Base-by-base conservation (phyloP, 92 coral and sea anemone species). In the Zoanthus sociatus region DNA sequence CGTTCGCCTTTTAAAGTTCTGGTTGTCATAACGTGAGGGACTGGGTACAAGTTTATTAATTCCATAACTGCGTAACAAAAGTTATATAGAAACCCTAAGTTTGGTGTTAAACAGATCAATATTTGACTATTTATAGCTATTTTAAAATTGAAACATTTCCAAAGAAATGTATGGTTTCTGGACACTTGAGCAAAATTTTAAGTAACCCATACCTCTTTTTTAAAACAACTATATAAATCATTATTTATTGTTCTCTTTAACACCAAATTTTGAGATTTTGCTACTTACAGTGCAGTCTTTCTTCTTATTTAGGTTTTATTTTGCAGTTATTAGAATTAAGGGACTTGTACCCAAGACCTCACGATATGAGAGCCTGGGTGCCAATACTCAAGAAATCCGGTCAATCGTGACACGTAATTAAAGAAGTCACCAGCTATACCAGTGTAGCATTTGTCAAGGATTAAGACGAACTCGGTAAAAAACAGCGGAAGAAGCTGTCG, bases 1-100 rank as follows among this genome's bases (percentile, higher is more conserved):
- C 6, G 86, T 84, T 21, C 71, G 83, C 18, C 91, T 87, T 26
- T 92, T 90, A 84, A 93, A 93, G 89, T 76, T 88, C 12, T 90
- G 90, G 92, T 73, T 91, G 58, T 83, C 2, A 4, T 37, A 37
- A 0, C 2, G 87, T 90, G 5, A 31, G 73, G 31, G 26, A 26
- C 26, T 90, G 87, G 64, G 84, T 84, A 7, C 15, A 83, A 50
- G 70, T 81, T 13, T 18, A 8, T 20, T 90, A 89, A 92, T 93
- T 90, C 78, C 66, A 78, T 60, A 93, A 91, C 55, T 63, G 67
- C 50, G 90, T 70, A 91, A 88, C 90, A 92, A 89, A 48, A 69
- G 26, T 26, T 26, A 26, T 26, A 26, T 26, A 26, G 26, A 26
- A 26, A 26, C 26, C 26, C 26, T 26, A 26, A 26, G 26, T 26